Evolutionary conservation across 1,140 invertebrate genomes (phyloP).

Genomic region (Atta texana): DNA sequence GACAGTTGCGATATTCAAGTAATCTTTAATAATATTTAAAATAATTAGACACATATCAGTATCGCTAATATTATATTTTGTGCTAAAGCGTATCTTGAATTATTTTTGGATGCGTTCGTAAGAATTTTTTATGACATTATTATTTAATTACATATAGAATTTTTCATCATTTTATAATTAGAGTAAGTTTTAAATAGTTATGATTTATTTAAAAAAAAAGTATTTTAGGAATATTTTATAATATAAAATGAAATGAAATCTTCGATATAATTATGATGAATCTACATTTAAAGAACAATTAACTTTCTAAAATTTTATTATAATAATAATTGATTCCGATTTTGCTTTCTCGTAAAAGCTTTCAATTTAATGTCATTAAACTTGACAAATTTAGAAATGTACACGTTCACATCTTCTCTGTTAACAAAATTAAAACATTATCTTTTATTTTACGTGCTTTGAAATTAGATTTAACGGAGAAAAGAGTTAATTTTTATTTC

Average conservation of each 20-base stretch:
- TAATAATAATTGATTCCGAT: not conserved
- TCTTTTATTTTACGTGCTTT: conserved; percentile 37
- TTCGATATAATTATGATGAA: not conserved
- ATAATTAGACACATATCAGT: conserved; percentile 4
- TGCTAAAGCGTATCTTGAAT: not conserved
- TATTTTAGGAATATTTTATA: not conserved
- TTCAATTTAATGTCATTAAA: not conserved
- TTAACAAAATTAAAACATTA: conserved; percentile 60
- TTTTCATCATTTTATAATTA: not conserved
- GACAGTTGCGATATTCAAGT: not conserved
- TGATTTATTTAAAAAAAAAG: not conserved
- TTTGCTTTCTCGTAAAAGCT: not conserved
- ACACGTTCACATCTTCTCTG: conserved; percentile 16
- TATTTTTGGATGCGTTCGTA: not conserved
- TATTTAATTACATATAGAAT: not conserved
- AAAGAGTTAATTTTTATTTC: conserved; percentile 40
- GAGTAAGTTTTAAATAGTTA: not conserved
- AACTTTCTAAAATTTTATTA: not conserved
- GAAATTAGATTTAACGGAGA: conserved; percentile 10
- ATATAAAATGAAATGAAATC: conserved; percentile 20
- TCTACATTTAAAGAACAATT: not conserved
- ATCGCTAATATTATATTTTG: not conserved
- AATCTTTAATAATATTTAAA: not conserved
- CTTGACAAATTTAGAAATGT: conserved; percentile 13
- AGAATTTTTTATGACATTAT: not conserved